A percentile compares a stretch with the other conserved stretches of the same genome.
Evolutionary conservation across 2,797 vertebrate genomes (phyloP).

Genomic region (Cirrhinus mrigala): DNA sequence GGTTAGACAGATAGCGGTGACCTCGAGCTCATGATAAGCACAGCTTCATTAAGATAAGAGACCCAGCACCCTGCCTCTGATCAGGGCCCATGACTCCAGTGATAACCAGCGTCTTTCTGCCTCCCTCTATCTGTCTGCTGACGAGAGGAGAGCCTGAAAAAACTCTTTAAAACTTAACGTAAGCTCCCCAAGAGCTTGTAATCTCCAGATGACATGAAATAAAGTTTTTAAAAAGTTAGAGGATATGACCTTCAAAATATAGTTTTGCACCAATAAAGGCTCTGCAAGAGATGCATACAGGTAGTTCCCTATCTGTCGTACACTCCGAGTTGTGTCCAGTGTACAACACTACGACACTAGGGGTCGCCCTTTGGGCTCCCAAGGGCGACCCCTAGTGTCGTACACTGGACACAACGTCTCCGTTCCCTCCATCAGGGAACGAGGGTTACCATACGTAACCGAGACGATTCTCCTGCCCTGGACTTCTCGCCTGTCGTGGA

Average conservation of each 20-base stretch:
- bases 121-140: slow-evolving; percentile 22
- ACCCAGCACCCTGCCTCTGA: slow-evolving; percentile 37
- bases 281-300: neutral
- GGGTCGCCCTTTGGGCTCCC: too few species aligned
- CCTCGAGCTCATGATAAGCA: slow-evolving; percentile 47
- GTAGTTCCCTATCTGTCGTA: too few species aligned
- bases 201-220: slow-evolving; percentile 25
- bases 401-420: too few species aligned
- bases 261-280: neutral
- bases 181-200: slow-evolving; percentile 22
- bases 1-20: slow-evolving; percentile 41
- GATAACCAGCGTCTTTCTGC: slow-evolving; percentile 35
- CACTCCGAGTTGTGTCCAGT: too few species aligned
- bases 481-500: too few species aligned
- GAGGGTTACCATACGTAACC: too few species aligned
- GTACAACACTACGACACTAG: too few species aligned
- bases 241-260: slow-evolving; percentile 14
- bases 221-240: slow-evolving; percentile 9
- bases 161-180: slow-evolving; percentile 7
- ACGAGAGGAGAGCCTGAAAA: neutral
- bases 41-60: slow-evolving; percentile 58
- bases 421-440: too few species aligned
- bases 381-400: too few species aligned
- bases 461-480: too few species aligned
- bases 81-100: slow-evolving; percentile 43